Evolutionary conservation across 2,797 vertebrate genomes (phyloP), one percentile per base, ranked within the genome.

Genomic region (Microcaecilia unicolor): DNA sequence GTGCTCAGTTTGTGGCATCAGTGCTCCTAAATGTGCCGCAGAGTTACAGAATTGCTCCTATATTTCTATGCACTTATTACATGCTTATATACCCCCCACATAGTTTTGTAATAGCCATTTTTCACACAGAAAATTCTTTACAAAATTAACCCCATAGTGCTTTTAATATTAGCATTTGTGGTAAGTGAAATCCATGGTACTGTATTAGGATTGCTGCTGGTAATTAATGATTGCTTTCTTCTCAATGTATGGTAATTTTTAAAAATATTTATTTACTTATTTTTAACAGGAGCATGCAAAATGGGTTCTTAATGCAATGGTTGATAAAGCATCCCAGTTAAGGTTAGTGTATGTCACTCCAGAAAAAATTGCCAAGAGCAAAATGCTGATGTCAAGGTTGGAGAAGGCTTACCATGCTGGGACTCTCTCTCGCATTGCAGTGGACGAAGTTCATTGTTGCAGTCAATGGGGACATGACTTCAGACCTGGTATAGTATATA

Each of bases 391-490:
- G 93, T 93, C 96, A 5, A 91, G 86, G 37, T 70, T 99, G 24
- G 94, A 99, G 63, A 99, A 98, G 55, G 91, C 93, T 14, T 87
- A 97, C 22, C 86, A 91, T 5, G 72, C 84, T 0, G 73, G 76
- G 9, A 61, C 82, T 14, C 76, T 99, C 15, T 72, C 80, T 17
- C 88, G 75, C 2, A 78, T 98, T 0, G 92, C 95, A 2, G 87
- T 99, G 26, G 96, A 99, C 10, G 96, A 99, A 60, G 93, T 98
- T 36, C 96, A 99, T 30, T 99, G 96, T 66, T 99, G 96, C 55
- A 99, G 96, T 54, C 96, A 99, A 18, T 99, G 96, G 96, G 96
- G 96, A 3, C 94, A 99, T 1, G 96, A 99, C 58, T 99, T 99
- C 79, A 87, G 96, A 58, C 92, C 92, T 15, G 94, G 95, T 97